Conservation (phyloP, 2,113 vertebrate genomes). For the Ariopsis seemanni region DNA sequence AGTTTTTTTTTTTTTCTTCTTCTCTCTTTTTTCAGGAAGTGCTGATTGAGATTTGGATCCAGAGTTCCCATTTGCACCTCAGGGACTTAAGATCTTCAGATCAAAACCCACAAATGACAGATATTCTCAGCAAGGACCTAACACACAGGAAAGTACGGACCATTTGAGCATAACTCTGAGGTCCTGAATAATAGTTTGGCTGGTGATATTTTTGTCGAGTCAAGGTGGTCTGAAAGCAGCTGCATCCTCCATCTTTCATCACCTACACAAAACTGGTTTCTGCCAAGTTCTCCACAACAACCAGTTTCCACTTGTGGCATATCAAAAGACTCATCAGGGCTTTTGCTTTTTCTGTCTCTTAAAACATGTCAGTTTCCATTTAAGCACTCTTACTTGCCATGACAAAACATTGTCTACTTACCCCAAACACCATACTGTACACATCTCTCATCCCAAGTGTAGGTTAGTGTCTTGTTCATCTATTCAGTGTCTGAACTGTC, state of each 20-base stretch:
- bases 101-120: slow-evolving; percentile 37
- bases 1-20: slow-evolving; percentile 21
- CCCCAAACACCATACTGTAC: not conserved
- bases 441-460: not conserved
- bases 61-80: slow-evolving; percentile 1
- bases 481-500: slow-evolving; percentile 46
- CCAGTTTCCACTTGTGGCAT: not conserved
- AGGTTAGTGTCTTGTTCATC: slow-evolving; percentile 42
- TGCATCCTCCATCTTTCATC: slow-evolving; percentile 30
- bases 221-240: slow-evolving; percentile 24
- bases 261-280: not conserved
- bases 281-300: not conserved
- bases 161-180: not conserved
- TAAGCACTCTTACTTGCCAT: not conserved
- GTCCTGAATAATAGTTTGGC: not conserved
- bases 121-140: slow-evolving; percentile 10
- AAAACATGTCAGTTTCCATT: not conserved
- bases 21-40: slow-evolving; percentile 10
- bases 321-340: slow-evolving; percentile 35
- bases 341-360: not conserved
- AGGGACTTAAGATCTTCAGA: slow-evolving; percentile 14
- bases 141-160: slow-evolving; percentile 7
- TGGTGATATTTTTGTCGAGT: not conserved
- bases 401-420: not conserved
- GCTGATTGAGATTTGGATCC: slow-evolving; percentile 47